A percentile compares a stretch with the other conserved stretches of the same genome.
These are phyloP conservation scores for Drosophila rufa DNA, from an alignment of 1,140 invertebrate species.

Conservation along the genomic window DNA sequence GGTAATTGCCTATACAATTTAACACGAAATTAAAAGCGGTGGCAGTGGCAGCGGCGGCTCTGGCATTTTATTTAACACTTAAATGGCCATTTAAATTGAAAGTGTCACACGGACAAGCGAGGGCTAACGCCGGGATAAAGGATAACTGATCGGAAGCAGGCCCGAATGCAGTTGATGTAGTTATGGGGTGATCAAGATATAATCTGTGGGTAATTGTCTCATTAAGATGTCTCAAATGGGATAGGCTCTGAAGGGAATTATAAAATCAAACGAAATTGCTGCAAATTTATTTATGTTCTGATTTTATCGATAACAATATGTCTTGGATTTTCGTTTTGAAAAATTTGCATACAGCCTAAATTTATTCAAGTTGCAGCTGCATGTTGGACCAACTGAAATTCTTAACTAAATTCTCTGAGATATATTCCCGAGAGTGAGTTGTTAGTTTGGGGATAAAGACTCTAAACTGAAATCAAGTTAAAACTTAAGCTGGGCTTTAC, in stretches of 20 bases:
- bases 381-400: neutral
- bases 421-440: neutral
- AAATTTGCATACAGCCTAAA: constrained; percentile 9
- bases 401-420: neutral
- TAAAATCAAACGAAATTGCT: neutral
- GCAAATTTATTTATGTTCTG: constrained; percentile 1
- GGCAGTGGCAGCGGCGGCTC: neutral
- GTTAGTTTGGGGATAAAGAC: neutral
- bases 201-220: constrained; percentile 12
- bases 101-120: constrained; percentile 37
- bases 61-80: constrained; percentile 69
- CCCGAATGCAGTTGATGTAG: constrained; percentile 14
- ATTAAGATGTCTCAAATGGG: neutral
- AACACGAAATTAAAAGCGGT: constrained; percentile 74
- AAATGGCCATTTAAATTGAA: constrained; percentile 77
- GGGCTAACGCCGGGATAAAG: constrained; percentile 32
- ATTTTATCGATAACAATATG: neutral
- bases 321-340: neutral
- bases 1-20: constrained; percentile 81
- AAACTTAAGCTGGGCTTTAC: neutral
- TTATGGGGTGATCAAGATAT: constrained; percentile 1
- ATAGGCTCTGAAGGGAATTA: neutral
- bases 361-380: constrained; percentile 2
- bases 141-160: constrained; percentile 20
- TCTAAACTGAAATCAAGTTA: neutral